Evolutionary conservation across 2,888 invertebrate genomes (phyloP).

Genomic region (Hirtodrosophila trivittata): DNA sequence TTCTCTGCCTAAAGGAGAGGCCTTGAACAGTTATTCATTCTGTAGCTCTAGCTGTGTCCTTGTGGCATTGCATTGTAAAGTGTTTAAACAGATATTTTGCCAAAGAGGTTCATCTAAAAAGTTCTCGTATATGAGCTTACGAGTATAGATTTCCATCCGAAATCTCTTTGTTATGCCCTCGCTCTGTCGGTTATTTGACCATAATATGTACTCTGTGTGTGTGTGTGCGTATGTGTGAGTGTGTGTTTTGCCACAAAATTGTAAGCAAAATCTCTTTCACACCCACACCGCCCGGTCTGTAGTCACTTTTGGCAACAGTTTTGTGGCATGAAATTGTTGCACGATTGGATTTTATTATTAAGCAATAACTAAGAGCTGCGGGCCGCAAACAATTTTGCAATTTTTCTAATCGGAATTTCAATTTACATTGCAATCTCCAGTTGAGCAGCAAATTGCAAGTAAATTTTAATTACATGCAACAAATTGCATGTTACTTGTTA

Average conservation of each 20-base stretch:
- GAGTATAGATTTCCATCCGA: not conserved
- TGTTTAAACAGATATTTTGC: slow-evolving; percentile 5
- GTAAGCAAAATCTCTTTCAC: not conserved
- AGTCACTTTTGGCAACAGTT: slow-evolving; percentile 17
- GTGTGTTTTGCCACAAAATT: slow-evolving; percentile 4
- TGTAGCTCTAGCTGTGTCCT: too few relatives aligned
- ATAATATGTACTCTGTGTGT: slow-evolving; percentile 13
- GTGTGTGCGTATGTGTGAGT: slow-evolving; percentile 1
- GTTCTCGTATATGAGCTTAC: not conserved
- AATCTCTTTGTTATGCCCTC: slow-evolving; percentile 2
- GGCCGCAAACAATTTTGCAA: slow-evolving; percentile 43
- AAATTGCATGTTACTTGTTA: slow-evolving; percentile 23
- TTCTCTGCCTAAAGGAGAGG: slow-evolving; percentile 20
- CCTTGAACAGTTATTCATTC: slow-evolving; percentile 8
- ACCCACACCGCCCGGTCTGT: not conserved
- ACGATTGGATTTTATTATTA: slow-evolving; percentile 64
- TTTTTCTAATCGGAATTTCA: slow-evolving; percentile 55
- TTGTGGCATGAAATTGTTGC: slow-evolving; percentile 48
- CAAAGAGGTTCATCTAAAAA: slow-evolving; percentile 2
- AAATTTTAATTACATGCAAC: slow-evolving; percentile 68
- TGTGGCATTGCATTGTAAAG: slow-evolving; percentile 17
- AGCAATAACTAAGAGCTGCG: slow-evolving; percentile 52
- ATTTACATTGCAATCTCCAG: slow-evolving; percentile 50
- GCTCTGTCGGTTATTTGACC: slow-evolving; percentile 11
- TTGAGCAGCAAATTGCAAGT: slow-evolving; percentile 32